Evolutionary conservation across 2,113 vertebrate species (phyloP), one percentile per base, ranked within the genome.

Genomic region (Thinocorus orbignyianus): DNA sequence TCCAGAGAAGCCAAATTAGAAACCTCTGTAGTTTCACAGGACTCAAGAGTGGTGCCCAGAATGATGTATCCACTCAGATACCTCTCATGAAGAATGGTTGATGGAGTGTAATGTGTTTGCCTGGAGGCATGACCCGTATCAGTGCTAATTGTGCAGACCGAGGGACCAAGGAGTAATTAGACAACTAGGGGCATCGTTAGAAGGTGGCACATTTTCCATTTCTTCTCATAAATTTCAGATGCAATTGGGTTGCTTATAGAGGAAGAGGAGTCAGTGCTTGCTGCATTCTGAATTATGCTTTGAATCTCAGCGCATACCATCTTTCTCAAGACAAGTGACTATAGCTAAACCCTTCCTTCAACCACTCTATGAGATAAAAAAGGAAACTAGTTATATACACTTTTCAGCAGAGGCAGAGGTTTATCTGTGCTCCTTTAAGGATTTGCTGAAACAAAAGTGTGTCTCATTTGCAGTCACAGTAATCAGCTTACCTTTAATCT

Each of bases 401-500:
- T 58, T 94, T 95, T 90, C 42, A 74, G 26, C 19, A 49, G 68
- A 31, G 24, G 35, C 30, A 92, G 39, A 77, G 28, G 58, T 81
- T 92, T 96, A 76, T 51, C 64, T 90, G 9, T 81, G 18, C 39
- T 95, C 64, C 74, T 91, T 97, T 88, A 82, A 86, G 60, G 91
- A 73, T 58, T 86, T 96, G 42, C 41, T 71, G 57, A 82, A 92
- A 80, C 17, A 86, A 61, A 92, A 91, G 48, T 48, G 39, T 52
- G 84, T 95, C 92, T 95, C 42, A 88, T 93, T 97, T 96, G 54
- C 73, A 92, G 79, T 52, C 60, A 51, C 37, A 58, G 33, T 96
- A 96, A 95, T 96, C 92, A 97, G 66, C 84, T 97, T 97, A 95
- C 39, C 31, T 96, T 92, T 95, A 96, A 85, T 90, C 88, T 93